Evolutionary conservation across 2,888 invertebrate species (phyloP).

Genomic region (Tanypteryx hageni): DNA sequence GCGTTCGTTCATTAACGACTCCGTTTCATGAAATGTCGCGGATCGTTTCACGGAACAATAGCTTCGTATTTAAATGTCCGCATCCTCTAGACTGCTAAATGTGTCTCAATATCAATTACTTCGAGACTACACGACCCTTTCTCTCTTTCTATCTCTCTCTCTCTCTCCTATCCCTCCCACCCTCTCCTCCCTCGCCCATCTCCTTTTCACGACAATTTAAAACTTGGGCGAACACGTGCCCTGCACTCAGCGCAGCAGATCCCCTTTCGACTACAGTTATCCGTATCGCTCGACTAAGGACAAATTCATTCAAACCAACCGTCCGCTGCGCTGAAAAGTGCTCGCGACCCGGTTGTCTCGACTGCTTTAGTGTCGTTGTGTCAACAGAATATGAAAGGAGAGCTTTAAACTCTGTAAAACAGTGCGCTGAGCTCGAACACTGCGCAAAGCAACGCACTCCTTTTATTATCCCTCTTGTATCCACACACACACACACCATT

Average conservation of each 20-base stretch:
- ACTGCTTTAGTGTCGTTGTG: neutral
- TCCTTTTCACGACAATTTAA: too few relatives aligned
- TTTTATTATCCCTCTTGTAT: neutral
- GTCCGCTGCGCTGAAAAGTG: neutral
- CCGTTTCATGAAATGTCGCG: too few relatives aligned
- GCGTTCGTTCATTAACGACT: too few relatives aligned
- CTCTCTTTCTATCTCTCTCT: neutral
- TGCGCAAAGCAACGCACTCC: neutral
- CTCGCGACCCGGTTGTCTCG: neutral
- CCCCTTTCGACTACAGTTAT: conserved; percentile 13
- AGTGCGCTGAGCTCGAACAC: neutral
- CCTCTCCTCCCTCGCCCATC: too few relatives aligned
- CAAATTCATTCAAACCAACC: conserved; percentile 36
- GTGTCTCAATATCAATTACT: too few relatives aligned
- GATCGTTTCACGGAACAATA: too few relatives aligned
- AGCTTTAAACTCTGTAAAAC: neutral
- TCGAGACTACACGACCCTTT: too few relatives aligned
- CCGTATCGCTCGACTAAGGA: neutral
- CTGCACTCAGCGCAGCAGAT: too few relatives aligned
- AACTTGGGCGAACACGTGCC: too few relatives aligned
- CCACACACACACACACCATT: neutral
- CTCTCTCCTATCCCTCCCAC: neutral
- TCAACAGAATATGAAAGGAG: neutral
- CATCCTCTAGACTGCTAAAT: too few relatives aligned
- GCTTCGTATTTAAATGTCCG: too few relatives aligned